A percentile compares a stretch with the other conserved stretches of the same genome.
phyloP scores from a whole-genome alignment of 2,113 vertebrate genomes.

The Eulemur rufifrons region DNA sequence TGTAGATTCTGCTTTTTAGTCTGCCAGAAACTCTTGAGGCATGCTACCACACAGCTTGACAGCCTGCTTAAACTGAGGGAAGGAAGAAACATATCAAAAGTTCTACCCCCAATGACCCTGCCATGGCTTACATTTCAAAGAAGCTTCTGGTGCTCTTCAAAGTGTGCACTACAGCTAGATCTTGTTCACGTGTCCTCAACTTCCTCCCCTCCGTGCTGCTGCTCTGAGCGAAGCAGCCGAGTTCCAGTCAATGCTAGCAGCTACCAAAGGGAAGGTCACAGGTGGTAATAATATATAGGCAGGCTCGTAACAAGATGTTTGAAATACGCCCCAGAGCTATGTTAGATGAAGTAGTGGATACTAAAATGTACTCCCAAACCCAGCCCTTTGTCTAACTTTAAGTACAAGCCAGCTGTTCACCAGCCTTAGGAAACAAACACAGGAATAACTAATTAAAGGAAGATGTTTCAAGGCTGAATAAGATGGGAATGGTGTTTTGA shows the following conservation, averaged over 20 bases:
- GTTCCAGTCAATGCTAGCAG: neutral
- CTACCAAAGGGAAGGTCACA: constrained; percentile 61
- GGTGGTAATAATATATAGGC: constrained; percentile 58
- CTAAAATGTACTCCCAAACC: constrained; percentile 39
- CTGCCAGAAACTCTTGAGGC: neutral
- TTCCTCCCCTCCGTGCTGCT: neutral
- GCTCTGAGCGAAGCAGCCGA: constrained; percentile 52
- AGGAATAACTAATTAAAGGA: constrained; percentile 70
- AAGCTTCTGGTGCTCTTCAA: neutral
- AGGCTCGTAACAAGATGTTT: constrained; percentile 52
- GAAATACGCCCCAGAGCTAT: constrained; percentile 58
- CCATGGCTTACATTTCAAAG: constrained; percentile 28
- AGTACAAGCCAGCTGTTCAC: constrained; percentile 70
- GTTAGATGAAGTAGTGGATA: constrained; percentile 67
- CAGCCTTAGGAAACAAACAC: constrained; percentile 66
- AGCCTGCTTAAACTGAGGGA: neutral
- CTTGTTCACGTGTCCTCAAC: neutral
- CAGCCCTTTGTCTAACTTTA: constrained; percentile 55
- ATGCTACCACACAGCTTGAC: neutral
- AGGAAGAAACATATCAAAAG: neutral
- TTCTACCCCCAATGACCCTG: neutral
- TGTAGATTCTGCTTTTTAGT: neutral
- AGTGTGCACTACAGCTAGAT: neutral
- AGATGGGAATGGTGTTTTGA: constrained; percentile 6
- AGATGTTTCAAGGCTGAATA: constrained; percentile 60